These are phyloP conservation scores for Nasalis larvatus DNA, from an alignment of 2,113 vertebrate genomes.

Conservation along the genomic window DNA sequence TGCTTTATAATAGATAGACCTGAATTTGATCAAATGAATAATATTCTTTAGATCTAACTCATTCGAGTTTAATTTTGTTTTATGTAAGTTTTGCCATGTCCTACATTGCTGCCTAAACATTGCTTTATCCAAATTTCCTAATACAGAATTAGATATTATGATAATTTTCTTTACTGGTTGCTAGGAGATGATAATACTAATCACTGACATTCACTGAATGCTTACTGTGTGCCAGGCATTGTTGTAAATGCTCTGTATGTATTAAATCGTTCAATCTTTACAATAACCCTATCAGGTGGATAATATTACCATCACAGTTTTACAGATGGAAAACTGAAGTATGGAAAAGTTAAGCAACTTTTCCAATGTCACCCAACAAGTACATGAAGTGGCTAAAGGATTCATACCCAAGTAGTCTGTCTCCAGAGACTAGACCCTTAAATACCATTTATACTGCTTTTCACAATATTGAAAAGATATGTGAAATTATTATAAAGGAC, in stretches of 20 bases:
- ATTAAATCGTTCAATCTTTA: constrained; percentile 25
- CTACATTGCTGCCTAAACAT: constrained; percentile 20
- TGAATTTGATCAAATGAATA: constrained; percentile 45
- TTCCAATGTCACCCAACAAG: constrained; percentile 44
- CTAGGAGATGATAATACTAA: not conserved
- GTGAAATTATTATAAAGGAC: constrained; percentile 45
- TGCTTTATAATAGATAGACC: not conserved
- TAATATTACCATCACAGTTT: not conserved
- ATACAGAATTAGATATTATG: constrained; percentile 35
- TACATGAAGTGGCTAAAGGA: not conserved
- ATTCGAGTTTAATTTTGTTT: constrained; percentile 48
- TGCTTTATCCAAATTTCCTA: constrained; percentile 38
- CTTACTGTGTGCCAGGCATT: not conserved
- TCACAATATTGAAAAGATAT: constrained; percentile 46
- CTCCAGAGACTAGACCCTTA: constrained; percentile 6
- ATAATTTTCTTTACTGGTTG: not conserved
- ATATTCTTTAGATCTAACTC: constrained; percentile 40
- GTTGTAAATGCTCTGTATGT: not conserved
- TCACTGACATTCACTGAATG: not conserved
- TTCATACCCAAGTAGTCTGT: not conserved
- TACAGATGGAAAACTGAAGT: constrained; percentile 51
- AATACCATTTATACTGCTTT: constrained; percentile 15
- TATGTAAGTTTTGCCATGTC: not conserved
- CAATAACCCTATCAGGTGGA: not conserved
- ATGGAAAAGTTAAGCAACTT: constrained; percentile 43